These are phyloP conservation scores for Todus mexicanus DNA, from an alignment of 2,797 vertebrate species.

Conservation along the genomic window DNA sequence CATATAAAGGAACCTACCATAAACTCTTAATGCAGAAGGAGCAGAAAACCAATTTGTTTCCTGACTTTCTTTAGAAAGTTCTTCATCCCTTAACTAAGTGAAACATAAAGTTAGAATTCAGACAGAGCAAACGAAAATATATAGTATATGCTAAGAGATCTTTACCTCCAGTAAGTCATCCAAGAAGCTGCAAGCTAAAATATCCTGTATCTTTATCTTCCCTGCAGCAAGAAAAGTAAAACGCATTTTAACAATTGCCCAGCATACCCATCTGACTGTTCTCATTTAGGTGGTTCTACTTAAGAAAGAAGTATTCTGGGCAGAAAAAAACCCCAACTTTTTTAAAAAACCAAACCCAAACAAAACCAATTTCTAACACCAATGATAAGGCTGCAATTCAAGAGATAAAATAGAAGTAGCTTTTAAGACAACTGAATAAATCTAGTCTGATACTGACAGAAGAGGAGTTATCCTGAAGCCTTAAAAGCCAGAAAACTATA, in stretches of 20 bases:
- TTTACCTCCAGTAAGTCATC: conserved; percentile 95
- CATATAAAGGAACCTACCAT: conserved; percentile 80
- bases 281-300: neutral
- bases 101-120: conserved; percentile 34
- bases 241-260: neutral
- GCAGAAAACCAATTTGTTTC: conserved; percentile 99
- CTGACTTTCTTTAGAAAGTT: conserved; percentile 98
- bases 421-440: neutral
- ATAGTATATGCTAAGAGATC: neutral
- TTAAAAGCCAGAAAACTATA: neutral
- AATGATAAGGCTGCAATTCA: neutral
- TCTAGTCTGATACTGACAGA: neutral
- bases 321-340: neutral
- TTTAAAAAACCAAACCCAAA: neutral
- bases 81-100: conserved; percentile 93
- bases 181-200: conserved; percentile 96
- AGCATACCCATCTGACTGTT: neutral
- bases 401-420: neutral
- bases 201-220: conserved; percentile 99
- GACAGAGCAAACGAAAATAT: conserved; percentile 23
- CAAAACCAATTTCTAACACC: neutral
- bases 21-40: conserved; percentile 95
- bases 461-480: neutral
- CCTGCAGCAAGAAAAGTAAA: conserved; percentile 75
- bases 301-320: neutral